phyloP scores from a whole-genome alignment of 2,113 vertebrate species.

The Pseudonaja textilis region DNA sequence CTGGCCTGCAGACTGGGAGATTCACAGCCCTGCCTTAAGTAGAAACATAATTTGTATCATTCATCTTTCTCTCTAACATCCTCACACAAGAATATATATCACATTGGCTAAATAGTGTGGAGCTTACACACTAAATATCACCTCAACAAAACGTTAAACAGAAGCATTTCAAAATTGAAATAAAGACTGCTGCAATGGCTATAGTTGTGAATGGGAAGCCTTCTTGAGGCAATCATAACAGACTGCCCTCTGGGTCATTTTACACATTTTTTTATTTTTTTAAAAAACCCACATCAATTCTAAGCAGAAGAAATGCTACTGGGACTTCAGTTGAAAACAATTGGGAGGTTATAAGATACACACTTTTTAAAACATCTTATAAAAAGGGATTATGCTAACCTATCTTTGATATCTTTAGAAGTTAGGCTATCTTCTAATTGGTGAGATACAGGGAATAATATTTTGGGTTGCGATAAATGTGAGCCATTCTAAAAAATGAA shows the following conservation, averaged over 20 bases:
- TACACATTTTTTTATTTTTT: not conserved
- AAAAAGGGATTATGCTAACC: not conserved
- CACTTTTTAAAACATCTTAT: not conserved
- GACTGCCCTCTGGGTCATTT: not conserved
- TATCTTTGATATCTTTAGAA: not conserved
- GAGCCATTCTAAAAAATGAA: not conserved
- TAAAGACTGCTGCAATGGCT: not conserved
- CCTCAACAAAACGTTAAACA: not conserved
- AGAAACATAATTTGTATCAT: not conserved
- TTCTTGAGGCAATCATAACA: not conserved
- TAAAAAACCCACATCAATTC: not conserved
- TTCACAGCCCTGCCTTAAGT: too few relatives aligned
- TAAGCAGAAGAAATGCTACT: not conserved
- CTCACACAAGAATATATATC: not conserved
- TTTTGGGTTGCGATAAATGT: slow-evolving; percentile 32
- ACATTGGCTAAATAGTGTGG: not conserved
- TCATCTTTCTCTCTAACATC: not conserved
- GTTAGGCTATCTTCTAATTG: not conserved
- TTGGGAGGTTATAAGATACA: not conserved
- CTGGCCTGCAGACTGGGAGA: too few relatives aligned
- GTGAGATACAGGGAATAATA: slow-evolving; percentile 1
- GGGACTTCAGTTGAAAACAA: not conserved
- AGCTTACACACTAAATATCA: not conserved
- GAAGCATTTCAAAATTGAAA: not conserved
- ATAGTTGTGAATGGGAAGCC: not conserved